Conservation (phyloP, 2,888 invertebrate species). For the Cephus pulcher region DNA sequence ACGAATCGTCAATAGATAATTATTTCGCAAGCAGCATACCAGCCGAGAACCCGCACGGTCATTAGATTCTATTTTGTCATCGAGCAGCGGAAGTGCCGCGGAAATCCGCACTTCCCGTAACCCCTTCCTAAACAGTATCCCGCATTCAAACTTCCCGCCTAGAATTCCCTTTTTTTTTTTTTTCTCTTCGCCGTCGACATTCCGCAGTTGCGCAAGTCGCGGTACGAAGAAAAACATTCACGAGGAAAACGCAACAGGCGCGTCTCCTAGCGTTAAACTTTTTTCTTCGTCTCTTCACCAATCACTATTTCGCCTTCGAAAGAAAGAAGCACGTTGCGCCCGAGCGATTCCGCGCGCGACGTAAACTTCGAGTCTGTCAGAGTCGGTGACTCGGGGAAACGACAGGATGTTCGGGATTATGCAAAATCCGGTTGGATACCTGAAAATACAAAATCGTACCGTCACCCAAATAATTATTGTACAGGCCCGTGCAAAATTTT, state of each 20-base stretch:
- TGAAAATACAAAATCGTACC: not conserved
- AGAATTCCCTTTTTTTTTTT: not conserved
- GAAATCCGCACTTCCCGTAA: constrained; percentile 21
- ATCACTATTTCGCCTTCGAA: no score
- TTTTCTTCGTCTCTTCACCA: not conserved
- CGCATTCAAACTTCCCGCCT: not conserved
- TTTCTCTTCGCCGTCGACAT: not conserved
- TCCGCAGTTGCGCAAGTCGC: constrained; percentile 9
- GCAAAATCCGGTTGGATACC: not conserved
- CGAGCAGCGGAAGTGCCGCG: constrained; percentile 16
- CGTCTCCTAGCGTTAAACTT: not conserved
- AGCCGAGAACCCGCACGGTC: not conserved
- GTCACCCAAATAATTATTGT: not conserved
- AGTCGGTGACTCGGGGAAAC: not conserved
- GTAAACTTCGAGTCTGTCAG: not conserved
- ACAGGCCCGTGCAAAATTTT: not conserved
- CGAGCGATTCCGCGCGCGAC: not conserved
- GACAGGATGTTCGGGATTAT: not conserved
- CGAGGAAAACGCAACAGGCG: not conserved
- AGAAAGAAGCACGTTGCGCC: not conserved
- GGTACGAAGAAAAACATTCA: not conserved
- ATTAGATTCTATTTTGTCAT: not conserved
- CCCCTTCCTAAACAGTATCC: not conserved
- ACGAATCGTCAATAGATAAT: no score
- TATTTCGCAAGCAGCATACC: not conserved